A percentile compares a stretch with the other conserved stretches of the same genome.
phyloP scores from a whole-genome alignment of 2,113 vertebrate genomes.

The Marmota monax region DNA sequence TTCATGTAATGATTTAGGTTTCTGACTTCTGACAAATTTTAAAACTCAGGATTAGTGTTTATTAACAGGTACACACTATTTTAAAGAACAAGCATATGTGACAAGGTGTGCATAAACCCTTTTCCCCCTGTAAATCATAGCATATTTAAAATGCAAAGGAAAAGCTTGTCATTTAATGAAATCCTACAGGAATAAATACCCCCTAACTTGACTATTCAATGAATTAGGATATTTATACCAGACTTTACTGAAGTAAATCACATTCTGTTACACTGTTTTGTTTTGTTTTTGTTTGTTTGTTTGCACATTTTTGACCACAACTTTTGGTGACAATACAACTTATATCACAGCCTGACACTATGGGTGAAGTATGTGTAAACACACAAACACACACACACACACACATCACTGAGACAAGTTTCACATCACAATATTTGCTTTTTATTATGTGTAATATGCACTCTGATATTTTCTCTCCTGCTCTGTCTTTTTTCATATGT shows the following conservation, averaged over 20 bases:
- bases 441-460: background rate
- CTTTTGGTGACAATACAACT: background rate
- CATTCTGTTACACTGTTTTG: background rate
- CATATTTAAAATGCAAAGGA: slow-evolving; percentile 36
- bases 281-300: background rate
- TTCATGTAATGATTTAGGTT: background rate
- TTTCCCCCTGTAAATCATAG: background rate
- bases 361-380: background rate
- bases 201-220: background rate
- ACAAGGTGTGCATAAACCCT: background rate
- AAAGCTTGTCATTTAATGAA: slow-evolving; percentile 49
- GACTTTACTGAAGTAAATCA: background rate
- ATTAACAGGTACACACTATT: background rate
- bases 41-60: background rate
- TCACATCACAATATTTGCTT: background rate
- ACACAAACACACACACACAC: background rate
- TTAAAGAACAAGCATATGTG: slow-evolving; percentile 37
- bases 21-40: slow-evolving; percentile 52
- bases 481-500: background rate
- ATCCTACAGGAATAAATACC: background rate
- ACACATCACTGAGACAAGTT: background rate
- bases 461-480: slow-evolving; percentile 5
- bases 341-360: background rate
- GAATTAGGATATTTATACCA: background rate
- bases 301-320: background rate